These are phyloP conservation scores for Drymodes brunneopygia DNA, from an alignment of 2,113 vertebrate genomes.

Conservation along the genomic window DNA sequence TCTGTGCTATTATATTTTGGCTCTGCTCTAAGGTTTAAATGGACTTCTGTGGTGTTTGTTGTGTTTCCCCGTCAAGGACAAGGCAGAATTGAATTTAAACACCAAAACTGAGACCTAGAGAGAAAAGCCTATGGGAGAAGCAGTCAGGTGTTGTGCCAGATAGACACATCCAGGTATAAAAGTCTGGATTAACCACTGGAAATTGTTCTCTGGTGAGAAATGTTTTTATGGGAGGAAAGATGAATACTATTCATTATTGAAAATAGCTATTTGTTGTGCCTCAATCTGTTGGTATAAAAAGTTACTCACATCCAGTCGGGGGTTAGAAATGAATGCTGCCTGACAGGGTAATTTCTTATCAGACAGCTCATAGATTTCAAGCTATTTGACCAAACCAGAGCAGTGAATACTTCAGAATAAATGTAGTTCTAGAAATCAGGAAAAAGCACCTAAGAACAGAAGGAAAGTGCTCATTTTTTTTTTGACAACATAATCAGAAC, in stretches of 20 bases:
- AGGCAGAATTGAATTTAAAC: neutral
- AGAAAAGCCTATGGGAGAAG: neutral
- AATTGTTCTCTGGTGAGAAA: neutral
- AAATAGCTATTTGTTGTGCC: neutral
- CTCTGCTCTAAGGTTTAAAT: neutral
- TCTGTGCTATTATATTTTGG: neutral
- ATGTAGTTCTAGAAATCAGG: neutral
- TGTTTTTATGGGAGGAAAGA: neutral
- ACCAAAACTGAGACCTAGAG: neutral
- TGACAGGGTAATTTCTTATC: neutral
- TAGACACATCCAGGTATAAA: neutral
- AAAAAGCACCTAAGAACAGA: neutral
- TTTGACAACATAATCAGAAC: neutral
- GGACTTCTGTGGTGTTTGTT: accelerated
- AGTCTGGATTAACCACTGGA: neutral
- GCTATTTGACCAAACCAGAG: neutral
- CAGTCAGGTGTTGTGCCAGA: too few species aligned
- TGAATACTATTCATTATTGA: neutral
- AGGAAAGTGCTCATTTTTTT: neutral
- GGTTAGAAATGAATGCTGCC: neutral
- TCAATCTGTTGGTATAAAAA: neutral
- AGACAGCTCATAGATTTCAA: neutral
- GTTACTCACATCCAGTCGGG: neutral
- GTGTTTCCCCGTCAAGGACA: neutral
- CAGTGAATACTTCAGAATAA: neutral